phyloP scores from a whole-genome alignment of 2,888 invertebrate genomes.

The Yponomeuta malinellus region DNA sequence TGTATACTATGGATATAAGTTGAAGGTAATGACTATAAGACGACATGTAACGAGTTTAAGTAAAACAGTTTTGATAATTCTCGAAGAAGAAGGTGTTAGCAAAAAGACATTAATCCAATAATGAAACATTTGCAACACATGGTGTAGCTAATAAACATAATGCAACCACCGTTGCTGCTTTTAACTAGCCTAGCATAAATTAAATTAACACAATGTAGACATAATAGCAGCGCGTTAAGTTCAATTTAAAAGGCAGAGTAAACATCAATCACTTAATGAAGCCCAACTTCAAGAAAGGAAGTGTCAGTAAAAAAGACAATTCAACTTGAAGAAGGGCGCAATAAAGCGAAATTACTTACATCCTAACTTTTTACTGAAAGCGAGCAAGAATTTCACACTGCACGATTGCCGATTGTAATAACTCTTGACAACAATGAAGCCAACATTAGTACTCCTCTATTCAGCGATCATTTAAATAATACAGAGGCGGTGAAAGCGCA shows the following conservation, averaged over 20 bases:
- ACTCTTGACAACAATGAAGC: constrained; percentile 26
- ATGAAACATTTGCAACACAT: not conserved
- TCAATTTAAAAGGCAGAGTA: not conserved
- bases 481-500: constrained; percentile 12
- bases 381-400: constrained; percentile 30
- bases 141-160: not conserved
- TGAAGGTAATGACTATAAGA: too few species aligned
- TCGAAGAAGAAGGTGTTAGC: constrained; percentile 14
- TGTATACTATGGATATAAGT: too few species aligned
- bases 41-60: too few species aligned
- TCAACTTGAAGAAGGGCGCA: constrained; percentile 9
- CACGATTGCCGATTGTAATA: constrained; percentile 27
- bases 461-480: constrained; percentile 15
- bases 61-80: not conserved
- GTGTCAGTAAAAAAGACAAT: constrained; percentile 10
- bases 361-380: constrained; percentile 9
- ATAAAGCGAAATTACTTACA: constrained; percentile 15
- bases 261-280: constrained; percentile 14
- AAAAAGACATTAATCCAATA: constrained; percentile 12
- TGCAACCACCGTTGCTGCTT: not conserved
- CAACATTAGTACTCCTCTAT: constrained; percentile 14
- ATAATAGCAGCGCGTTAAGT: constrained; percentile 8
- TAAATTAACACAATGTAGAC: not conserved
- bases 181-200: constrained; percentile 4
- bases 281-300: not conserved